A percentile compares a stretch with the other conserved stretches of the same genome.
Evolutionary conservation across 2,888 invertebrate species (phyloP).

Genomic region (Cylindroiulus punctatus): DNA sequence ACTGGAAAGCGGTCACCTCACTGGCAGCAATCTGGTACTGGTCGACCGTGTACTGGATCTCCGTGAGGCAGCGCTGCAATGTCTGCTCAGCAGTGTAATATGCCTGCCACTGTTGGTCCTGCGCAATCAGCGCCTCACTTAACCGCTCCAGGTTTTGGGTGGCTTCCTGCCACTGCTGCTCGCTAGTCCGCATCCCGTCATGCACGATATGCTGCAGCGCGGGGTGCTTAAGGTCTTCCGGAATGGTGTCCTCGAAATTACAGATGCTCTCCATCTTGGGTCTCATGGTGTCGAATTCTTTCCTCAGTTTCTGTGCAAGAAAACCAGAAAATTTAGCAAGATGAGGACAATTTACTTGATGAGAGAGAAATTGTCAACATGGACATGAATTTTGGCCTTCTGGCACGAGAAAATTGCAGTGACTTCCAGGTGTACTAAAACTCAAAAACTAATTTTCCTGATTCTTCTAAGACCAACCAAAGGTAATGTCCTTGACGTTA

Average conservation of each 20-base stretch:
- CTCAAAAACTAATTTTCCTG: too few species aligned
- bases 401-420: too few species aligned
- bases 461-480: too few species aligned
- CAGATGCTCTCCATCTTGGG: slow-evolving; percentile 31
- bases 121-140: background rate
- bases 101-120: slow-evolving; percentile 48
- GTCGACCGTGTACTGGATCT: slow-evolving; percentile 56
- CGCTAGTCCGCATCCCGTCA: background rate
- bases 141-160: background rate
- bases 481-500: too few species aligned
- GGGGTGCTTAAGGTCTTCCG: slow-evolving; percentile 33
- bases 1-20: slow-evolving; percentile 61
- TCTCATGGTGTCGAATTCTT: background rate
- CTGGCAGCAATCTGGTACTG: slow-evolving; percentile 56
- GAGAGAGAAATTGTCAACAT: too few species aligned
- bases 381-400: too few species aligned
- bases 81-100: background rate
- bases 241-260: background rate
- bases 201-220: slow-evolving; percentile 1
- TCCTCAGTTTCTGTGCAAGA: slow-evolving; percentile 22
- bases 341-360: too few species aligned
- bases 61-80: slow-evolving; percentile 54
- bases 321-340: background rate
- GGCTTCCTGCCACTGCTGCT: slow-evolving; percentile 33
- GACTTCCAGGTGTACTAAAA: too few species aligned